Percentiles rank a stretch among this genome's conserved stretches.
These are phyloP conservation scores for Muricea muricata DNA, from an alignment of 92 coral and sea anemone genomes.

Conservation along the genomic window DNA sequence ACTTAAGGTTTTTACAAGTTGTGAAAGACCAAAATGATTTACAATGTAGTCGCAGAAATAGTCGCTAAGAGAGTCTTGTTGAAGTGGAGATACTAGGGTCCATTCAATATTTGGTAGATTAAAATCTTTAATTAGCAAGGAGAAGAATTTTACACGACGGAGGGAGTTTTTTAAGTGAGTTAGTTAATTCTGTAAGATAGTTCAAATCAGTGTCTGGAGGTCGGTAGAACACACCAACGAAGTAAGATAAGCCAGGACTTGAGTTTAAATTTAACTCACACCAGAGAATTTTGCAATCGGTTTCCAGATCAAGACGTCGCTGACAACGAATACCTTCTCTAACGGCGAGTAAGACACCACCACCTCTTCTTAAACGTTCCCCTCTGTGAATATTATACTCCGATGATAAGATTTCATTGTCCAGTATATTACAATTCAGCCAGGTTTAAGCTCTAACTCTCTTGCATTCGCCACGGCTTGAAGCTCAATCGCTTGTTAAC, in stretches of 20 bases:
- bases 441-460: background rate
- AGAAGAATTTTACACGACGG: background rate
- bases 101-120: slow-evolving; percentile 40
- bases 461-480: background rate
- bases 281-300: slow-evolving; percentile 61
- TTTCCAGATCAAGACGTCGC: slow-evolving; percentile 30
- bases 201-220: slow-evolving; percentile 32
- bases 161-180: background rate
- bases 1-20: no score
- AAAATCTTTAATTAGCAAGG: background rate
- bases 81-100: background rate
- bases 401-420: background rate
- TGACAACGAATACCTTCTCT: background rate
- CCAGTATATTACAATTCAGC: background rate
- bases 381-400: background rate
- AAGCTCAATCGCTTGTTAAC: background rate
- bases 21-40: no score
- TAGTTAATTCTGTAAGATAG: background rate
- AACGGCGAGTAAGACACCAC: background rate
- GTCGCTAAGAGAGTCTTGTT: no score
- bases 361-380: background rate
- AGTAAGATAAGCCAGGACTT: slow-evolving; percentile 15
- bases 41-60: no score
- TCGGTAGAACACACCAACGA: slow-evolving; percentile 59
- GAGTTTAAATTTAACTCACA: slow-evolving; percentile 44